Percentiles rank a stretch among this genome's conserved stretches.
phyloP scores from a whole-genome alignment of 2,888 invertebrate genomes.

The Escarpia spicata region DNA sequence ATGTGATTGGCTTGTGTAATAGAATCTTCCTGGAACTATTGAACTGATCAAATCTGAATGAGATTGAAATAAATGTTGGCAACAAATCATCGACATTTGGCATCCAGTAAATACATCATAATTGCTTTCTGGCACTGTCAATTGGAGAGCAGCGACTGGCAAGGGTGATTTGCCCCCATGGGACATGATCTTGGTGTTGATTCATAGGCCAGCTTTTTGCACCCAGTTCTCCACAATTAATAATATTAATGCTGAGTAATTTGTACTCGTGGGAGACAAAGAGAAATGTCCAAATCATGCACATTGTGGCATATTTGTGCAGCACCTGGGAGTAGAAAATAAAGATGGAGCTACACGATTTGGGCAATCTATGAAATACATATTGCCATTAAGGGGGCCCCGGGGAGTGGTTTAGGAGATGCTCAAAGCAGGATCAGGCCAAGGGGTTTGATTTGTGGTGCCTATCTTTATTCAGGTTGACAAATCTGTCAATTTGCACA shows the following conservation, averaged over 20 bases:
- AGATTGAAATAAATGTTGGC: slow-evolving; percentile 16
- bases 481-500: slow-evolving; percentile 16
- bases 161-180: not conserved
- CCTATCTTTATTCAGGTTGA: slow-evolving; percentile 11
- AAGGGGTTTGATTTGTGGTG: slow-evolving; percentile 16
- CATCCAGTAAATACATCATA: slow-evolving; percentile 7
- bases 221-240: slow-evolving; percentile 6
- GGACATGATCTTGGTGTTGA: not conserved
- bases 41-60: slow-evolving; percentile 16
- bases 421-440: not conserved
- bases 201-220: not conserved
- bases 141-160: not conserved
- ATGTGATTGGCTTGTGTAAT: slow-evolving; percentile 3
- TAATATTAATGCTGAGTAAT: slow-evolving; percentile 4
- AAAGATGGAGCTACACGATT: slow-evolving; percentile 6
- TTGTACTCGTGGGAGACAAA: slow-evolving; percentile 2
- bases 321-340: not conserved
- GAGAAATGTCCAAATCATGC: slow-evolving; percentile 13
- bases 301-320: slow-evolving; percentile 16
- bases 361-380: slow-evolving; percentile 13
- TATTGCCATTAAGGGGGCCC: not conserved
- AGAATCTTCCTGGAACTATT: not conserved
- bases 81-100: not conserved
- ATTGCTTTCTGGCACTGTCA: slow-evolving; percentile 16
- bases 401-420: not conserved